phyloP scores from a whole-genome alignment of 2,113 vertebrate species.

The Nicator chloris region DNA sequence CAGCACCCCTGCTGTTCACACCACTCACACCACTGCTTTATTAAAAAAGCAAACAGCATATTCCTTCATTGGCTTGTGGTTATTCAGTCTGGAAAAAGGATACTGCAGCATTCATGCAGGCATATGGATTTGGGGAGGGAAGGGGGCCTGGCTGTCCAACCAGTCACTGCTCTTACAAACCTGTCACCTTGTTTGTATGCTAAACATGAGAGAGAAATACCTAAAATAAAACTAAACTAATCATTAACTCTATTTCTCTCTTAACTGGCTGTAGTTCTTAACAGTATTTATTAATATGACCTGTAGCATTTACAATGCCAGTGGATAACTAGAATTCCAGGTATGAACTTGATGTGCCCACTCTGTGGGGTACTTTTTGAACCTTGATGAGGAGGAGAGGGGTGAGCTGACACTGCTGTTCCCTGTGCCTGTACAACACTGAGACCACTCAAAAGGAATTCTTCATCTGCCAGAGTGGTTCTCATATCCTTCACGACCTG shows the following conservation, averaged over 20 bases:
- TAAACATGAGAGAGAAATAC: slow-evolving; percentile 23
- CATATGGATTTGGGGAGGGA: not conserved
- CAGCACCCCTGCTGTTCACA: slow-evolving; percentile 21
- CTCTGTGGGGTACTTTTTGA: slow-evolving; percentile 53
- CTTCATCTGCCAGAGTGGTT: not conserved
- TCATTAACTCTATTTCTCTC: slow-evolving; percentile 55
- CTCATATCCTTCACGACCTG: not conserved
- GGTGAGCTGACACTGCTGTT: not conserved
- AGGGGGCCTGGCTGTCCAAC: slow-evolving; percentile 9
- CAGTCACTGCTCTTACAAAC: slow-evolving; percentile 11
- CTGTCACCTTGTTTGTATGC: slow-evolving; percentile 11
- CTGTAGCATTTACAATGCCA: slow-evolving; percentile 11
- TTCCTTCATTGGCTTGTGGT: slow-evolving; percentile 61
- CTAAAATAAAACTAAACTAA: slow-evolving; percentile 63
- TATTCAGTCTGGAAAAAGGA: slow-evolving; percentile 69
- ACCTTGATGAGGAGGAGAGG: not conserved
- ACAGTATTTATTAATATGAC: slow-evolving; percentile 47
- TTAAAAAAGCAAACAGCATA: slow-evolving; percentile 33
- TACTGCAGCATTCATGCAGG: slow-evolving; percentile 63
- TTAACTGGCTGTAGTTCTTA: slow-evolving; percentile 57
- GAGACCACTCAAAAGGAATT: not conserved
- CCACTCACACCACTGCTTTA: slow-evolving; percentile 18
- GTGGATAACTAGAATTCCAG: slow-evolving; percentile 7
- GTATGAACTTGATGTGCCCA: not conserved
- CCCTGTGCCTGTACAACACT: not conserved